Base-by-base conservation (phyloP, 2,888 invertebrate genomes). In the Torymus aiolomorphi region DNA sequence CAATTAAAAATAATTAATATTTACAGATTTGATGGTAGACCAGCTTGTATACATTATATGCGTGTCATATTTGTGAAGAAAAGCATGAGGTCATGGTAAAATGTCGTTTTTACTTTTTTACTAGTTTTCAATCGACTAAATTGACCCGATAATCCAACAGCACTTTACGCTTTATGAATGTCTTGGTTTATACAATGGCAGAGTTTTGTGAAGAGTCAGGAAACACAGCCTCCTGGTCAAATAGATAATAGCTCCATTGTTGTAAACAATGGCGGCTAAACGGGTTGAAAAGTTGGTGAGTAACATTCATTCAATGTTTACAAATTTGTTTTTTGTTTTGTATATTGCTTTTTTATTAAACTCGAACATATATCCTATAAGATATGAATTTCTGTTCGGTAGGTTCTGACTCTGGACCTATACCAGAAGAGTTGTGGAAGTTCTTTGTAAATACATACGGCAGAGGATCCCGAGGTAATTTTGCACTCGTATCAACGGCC, bases 131-230 rank as follows among this genome's bases (percentile, higher is more conserved):
- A 94, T 80, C 93, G 94, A 69, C 92, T 95, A 78, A 95, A 95
- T 88, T 93, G 93, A 14, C 94, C 94, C 85, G 94, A 95, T 72
- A 93, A 93, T 71, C 93, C 94, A 0, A 92, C 92, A 59, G 93
- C 94, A 0, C 94, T 96, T 72, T 96, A 94, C 91, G 96, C 95
- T 12, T 93, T 97, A 84, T 95, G 95, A 83, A 96, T 96, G 95
- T 93, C 94, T 80, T 97, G 97, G 97, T 94, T 97, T 89, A 93
- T 96, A 1, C 95, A 95, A 86, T 98, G 98, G 98, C 97, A 98
- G 90, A 94, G 94, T 78, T 98, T 97, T 91, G 96, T 97, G 0
- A 92, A 95, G 51, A 95, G 95, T 84, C 93, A 94, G 86, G 94
- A 93, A 49, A 93, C 92, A 84, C 96, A 95, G 83, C 95, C 96